Evolutionary conservation across 2,888 invertebrate genomes (phyloP).

Genomic region (Hemicrepidius hirtus): DNA sequence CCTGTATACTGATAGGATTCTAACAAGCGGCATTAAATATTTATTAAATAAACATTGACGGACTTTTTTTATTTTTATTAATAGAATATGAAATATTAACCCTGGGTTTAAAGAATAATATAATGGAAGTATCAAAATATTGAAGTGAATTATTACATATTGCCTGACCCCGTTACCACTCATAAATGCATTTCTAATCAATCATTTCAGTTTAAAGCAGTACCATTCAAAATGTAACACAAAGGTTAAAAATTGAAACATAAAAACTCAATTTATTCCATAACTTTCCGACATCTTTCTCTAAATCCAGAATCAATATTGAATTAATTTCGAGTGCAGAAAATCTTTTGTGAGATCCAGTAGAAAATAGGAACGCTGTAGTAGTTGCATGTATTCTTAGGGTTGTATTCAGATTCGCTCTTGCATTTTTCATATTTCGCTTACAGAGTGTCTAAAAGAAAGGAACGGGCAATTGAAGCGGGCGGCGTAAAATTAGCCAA

Average conservation of each 20-base stretch:
- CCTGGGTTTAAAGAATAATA: too few relatives aligned
- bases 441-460: slow-evolving; percentile 6
- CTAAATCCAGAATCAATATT: slow-evolving; percentile 19
- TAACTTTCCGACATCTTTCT: slow-evolving; percentile 25
- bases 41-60: too few relatives aligned
- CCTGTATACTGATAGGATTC: too few relatives aligned
- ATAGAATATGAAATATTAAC: too few relatives aligned
- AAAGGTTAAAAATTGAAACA: slow-evolving; percentile 23
- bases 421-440: slow-evolving; percentile 29
- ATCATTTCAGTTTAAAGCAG: slow-evolving; percentile 1
- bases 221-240: slow-evolving; percentile 5
- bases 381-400: slow-evolving; percentile 23
- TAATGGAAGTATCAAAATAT: slow-evolving; percentile 12
- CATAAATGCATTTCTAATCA: slow-evolving; percentile 25
- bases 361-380: slow-evolving; percentile 18
- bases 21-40: too few relatives aligned
- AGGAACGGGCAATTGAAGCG: slow-evolving; percentile 3
- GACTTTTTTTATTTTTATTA: too few relatives aligned
- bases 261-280: slow-evolving; percentile 32
- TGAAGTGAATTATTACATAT: slow-evolving; percentile 10
- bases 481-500: slow-evolving; percentile 11
- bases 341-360: slow-evolving; percentile 18
- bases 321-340: slow-evolving; percentile 25
- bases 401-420: slow-evolving; percentile 9
- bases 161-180: not conserved